phyloP scores from a whole-genome alignment of 2,797 vertebrate species.

The Diceros bicornis region DNA sequence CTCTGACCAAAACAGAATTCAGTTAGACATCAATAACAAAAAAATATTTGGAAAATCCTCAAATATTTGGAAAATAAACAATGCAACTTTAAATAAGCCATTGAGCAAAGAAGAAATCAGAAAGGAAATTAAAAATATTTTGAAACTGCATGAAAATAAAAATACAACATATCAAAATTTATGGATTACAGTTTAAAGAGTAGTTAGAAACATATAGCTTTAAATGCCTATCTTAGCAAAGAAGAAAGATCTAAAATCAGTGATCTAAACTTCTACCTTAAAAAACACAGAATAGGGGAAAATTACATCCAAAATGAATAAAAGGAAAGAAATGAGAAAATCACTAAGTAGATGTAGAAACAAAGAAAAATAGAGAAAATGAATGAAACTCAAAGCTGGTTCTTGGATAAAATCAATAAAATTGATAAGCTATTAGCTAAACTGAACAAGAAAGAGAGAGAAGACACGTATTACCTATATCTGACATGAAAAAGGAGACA shows the following conservation, averaged over 20 bases:
- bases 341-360: not conserved
- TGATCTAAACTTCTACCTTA: not conserved
- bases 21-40: constrained; percentile 3
- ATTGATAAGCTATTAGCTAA: not conserved
- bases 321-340: not conserved
- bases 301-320: not conserved
- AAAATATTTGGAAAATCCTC: not conserved
- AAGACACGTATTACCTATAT: not conserved
- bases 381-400: not conserved
- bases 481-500: not conserved
- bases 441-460: not conserved
- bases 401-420: constrained; percentile 26
- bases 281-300: not conserved
- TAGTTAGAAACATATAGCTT: not conserved
- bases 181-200: not conserved
- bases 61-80: constrained; percentile 34
- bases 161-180: not conserved
- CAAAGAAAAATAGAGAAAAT: not conserved
- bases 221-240: constrained; percentile 21
- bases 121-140: constrained; percentile 35
- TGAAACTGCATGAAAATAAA: constrained; percentile 23
- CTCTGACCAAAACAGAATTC: constrained; percentile 6
- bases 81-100: not conserved
- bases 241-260: not conserved
- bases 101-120: constrained; percentile 12